Conservation (phyloP, 2,113 vertebrate species). For the Neodon shergylaensis region DNA sequence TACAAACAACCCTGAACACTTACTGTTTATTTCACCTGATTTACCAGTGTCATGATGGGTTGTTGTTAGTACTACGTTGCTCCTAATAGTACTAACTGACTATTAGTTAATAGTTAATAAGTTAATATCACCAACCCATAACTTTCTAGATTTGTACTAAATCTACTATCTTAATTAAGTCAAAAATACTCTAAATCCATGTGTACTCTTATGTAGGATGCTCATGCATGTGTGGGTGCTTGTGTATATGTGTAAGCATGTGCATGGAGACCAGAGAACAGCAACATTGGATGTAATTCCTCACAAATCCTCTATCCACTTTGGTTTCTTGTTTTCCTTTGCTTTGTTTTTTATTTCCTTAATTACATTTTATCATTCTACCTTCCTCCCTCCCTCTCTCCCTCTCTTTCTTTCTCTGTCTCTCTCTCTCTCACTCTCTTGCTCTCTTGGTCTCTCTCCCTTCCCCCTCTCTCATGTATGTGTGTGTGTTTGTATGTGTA, state of each 20-base stretch:
- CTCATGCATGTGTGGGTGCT: not conserved
- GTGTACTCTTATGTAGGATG: not conserved
- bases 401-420: not conserved
- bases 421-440: not conserved
- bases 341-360: not conserved
- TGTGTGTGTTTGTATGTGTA: not conserved
- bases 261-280: not conserved
- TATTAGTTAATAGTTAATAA: not conserved
- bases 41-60: conserved; percentile 62
- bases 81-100: conserved; percentile 64
- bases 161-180: conserved; percentile 83
- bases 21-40: not conserved
- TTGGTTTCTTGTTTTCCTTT: not conserved
- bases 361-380: not conserved
- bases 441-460: no score
- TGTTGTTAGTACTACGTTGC: conserved; percentile 63
- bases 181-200: conserved; percentile 61
- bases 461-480: no score
- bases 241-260: not conserved
- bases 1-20: not conserved
- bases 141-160: conserved; percentile 79
- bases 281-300: not conserved
- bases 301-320: not conserved
- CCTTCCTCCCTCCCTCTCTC: not conserved
- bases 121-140: conserved; percentile 76